Evolutionary conservation across 2,113 vertebrate species (phyloP).

Genomic region (Agelaius phoeniceus): DNA sequence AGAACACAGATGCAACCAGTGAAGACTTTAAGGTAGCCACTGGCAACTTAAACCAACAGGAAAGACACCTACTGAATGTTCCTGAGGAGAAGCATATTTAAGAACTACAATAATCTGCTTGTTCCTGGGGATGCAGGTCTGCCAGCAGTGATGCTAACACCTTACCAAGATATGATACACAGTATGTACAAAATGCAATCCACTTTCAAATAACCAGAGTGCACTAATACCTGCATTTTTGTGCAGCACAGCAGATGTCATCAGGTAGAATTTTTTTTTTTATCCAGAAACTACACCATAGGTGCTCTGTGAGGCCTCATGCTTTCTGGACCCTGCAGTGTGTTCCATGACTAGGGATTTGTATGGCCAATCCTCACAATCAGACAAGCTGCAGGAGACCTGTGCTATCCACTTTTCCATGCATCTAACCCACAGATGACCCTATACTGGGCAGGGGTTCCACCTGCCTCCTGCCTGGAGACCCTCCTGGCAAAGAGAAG

Average conservation of each 20-base stretch:
- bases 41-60: neutral
- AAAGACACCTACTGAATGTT: neutral
- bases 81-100: neutral
- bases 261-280: neutral
- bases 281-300: neutral
- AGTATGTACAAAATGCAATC: neutral
- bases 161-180: neutral
- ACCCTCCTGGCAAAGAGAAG: neutral
- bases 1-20: neutral
- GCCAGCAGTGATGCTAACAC: neutral
- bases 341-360: neutral
- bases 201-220: neutral
- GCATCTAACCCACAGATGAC: neutral
- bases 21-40: neutral
- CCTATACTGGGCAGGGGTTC: neutral
- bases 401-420: neutral
- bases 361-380: neutral
- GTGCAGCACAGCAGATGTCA: neutral
- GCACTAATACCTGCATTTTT: neutral
- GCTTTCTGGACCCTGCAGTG: neutral
- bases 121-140: neutral
- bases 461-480: neutral
- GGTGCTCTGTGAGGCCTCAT: neutral
- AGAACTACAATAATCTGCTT: accelerated
- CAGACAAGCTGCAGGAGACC: neutral